These are phyloP conservation scores for Melanostoma scalare DNA, from an alignment of 2,888 invertebrate genomes.

Conservation along the genomic window DNA sequence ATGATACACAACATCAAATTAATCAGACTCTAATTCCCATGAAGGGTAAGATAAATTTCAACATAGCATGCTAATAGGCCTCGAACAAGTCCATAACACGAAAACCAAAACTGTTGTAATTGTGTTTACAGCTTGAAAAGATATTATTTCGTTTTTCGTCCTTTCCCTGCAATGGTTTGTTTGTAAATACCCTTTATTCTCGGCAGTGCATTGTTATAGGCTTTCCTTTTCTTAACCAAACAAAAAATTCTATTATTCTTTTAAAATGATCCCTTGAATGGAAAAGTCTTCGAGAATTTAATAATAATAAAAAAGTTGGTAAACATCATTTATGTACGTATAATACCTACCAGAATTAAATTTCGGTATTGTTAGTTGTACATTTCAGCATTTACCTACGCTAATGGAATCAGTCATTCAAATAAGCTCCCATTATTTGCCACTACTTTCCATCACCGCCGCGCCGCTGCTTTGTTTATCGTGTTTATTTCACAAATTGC, in stretches of 20 bases:
- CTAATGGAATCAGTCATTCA: constrained; percentile 53
- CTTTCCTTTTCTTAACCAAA: constrained; percentile 15
- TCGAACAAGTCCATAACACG: constrained; percentile 13
- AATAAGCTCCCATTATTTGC: constrained; percentile 50
- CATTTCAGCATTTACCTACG: constrained; percentile 8
- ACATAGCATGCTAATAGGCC: constrained; percentile 9
- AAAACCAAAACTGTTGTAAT: constrained; percentile 21
- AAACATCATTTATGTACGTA: constrained; percentile 17
- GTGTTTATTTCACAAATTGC: constrained; percentile 40
- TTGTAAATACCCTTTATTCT: constrained; percentile 9
- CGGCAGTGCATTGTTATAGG: constrained; percentile 31
- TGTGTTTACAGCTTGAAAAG: constrained; percentile 16
- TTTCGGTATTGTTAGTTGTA: constrained; percentile 13
- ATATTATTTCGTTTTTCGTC: constrained; percentile 9
- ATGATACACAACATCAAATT: no score
- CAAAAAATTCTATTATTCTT: constrained; percentile 29
- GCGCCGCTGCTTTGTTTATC: constrained; percentile 22
- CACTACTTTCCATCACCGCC: constrained; percentile 16
- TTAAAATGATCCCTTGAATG: constrained; percentile 20
- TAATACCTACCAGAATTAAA: neutral
- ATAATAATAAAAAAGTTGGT: constrained; percentile 18
- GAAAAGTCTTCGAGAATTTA: constrained; percentile 30
- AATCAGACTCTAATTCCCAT: neutral
- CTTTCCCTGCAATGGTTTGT: neutral
- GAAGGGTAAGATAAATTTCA: neutral